phyloP scores from a whole-genome alignment of 2,888 invertebrate species.

The Sesamia inferens region DNA sequence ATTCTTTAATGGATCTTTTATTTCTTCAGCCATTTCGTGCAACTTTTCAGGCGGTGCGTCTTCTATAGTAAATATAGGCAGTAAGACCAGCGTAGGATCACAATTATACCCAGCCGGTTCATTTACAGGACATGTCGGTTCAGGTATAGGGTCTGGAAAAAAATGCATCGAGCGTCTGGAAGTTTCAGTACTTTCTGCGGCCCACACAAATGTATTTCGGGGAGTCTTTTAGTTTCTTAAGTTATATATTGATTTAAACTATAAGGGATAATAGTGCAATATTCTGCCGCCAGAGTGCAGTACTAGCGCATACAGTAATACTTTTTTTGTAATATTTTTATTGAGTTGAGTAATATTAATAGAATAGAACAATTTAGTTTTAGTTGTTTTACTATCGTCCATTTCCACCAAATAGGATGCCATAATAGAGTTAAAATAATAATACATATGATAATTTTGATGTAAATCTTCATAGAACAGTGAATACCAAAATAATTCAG shows the following conservation, averaged over 20 bases:
- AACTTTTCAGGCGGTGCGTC: slow-evolving; percentile 76
- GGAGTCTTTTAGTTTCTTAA: background rate
- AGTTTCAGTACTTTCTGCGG: background rate
- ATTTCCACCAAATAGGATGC: no score
- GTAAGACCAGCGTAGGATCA: slow-evolving; percentile 74
- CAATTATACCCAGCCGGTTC: slow-evolving; percentile 64
- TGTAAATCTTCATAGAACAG: no score
- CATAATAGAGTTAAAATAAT: no score
- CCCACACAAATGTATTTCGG: background rate
- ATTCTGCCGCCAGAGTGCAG: no score
- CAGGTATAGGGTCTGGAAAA: background rate
- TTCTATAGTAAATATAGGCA: slow-evolving; percentile 81
- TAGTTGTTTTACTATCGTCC: no score
- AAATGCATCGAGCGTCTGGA: background rate
- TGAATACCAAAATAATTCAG: no score
- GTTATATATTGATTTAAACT: background rate
- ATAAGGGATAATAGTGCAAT: background rate
- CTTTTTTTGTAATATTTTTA: no score
- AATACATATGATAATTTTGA: no score
- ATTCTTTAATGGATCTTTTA: slow-evolving; percentile 33
- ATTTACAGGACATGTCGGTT: slow-evolving; percentile 23
- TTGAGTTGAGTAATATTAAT: no score
- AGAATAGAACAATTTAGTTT: no score
- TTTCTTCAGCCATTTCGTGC: slow-evolving; percentile 20
- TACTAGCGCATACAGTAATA: no score